Percentiles rank a stretch among this genome's conserved stretches.
Conservation (phyloP, 2,888 invertebrate genomes). For the Stenotaenia linearis region DNA sequence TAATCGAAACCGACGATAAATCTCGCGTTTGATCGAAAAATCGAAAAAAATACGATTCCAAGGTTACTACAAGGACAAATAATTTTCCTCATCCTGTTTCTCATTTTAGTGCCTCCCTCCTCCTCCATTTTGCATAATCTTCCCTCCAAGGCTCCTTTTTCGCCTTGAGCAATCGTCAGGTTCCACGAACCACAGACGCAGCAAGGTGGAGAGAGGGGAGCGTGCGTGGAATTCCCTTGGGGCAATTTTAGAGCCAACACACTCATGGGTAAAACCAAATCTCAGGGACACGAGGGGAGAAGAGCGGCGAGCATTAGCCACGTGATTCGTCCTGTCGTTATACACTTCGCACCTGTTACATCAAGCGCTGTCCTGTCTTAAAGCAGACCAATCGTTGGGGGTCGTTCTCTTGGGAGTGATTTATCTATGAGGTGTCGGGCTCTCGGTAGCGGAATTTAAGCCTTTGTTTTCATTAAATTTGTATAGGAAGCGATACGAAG, state of each 20-base stretch:
- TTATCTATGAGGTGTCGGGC: too few species aligned
- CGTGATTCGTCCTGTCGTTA: not conserved
- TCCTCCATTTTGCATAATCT: slow-evolving; percentile 5
- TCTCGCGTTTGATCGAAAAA: not conserved
- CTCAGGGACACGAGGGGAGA: not conserved
- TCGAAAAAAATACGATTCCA: not conserved
- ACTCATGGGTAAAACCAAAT: not conserved
- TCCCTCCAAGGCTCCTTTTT: slow-evolving; percentile 4
- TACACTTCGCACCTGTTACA: not conserved
- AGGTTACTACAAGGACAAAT: slow-evolving; percentile 10
- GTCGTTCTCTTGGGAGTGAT: too few species aligned
- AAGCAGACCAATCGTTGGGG: too few species aligned
- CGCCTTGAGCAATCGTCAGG: slow-evolving; percentile 10
- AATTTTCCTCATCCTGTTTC: slow-evolving; percentile 14
- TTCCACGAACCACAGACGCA: slow-evolving; percentile 17
- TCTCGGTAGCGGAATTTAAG: too few species aligned
- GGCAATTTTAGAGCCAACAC: slow-evolving; percentile 24
- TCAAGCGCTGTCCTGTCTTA: not conserved
- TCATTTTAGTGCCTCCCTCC: not conserved
- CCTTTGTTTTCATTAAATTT: too few species aligned
- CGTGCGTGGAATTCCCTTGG: slow-evolving; percentile 7
- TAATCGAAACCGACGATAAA: not conserved
- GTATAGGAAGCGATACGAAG: too few species aligned
- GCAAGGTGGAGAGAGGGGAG: not conserved
- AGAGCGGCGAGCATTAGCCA: not conserved